Conservation (phyloP, 2,888 invertebrate genomes). For the Phania funesta region DNA sequence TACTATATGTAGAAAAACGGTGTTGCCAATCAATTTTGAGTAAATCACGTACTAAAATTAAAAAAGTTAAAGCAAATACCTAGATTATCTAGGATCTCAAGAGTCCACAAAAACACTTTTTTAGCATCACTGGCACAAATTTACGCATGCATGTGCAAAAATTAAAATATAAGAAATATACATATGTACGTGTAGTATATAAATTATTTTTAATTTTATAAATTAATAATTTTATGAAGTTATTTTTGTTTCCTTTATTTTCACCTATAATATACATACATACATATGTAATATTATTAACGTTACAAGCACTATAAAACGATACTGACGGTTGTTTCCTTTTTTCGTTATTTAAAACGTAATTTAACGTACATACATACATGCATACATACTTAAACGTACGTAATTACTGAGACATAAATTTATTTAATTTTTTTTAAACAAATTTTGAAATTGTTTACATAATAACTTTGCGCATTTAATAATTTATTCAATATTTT, state of each 20-base stretch:
- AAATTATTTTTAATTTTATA: neutral
- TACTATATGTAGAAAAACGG: conserved; percentile 13
- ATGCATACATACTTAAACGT: neutral
- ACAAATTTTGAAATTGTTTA: conserved; percentile 24
- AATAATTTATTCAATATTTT: conserved; percentile 4
- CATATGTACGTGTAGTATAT: neutral
- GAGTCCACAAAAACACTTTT: neutral
- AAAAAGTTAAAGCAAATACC: conserved; percentile 10
- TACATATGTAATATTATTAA: neutral
- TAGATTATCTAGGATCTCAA: neutral
- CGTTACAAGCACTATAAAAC: neutral
- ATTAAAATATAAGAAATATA: neutral
- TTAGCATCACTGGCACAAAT: neutral
- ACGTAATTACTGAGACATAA: neutral
- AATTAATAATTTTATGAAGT: neutral
- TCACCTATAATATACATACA: neutral
- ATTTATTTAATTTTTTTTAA: neutral
- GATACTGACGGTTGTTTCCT: neutral
- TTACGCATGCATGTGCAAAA: neutral
- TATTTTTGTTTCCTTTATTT: neutral
- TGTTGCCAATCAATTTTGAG: conserved; percentile 17
- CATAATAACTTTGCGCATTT: conserved; percentile 3
- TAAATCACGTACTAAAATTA: conserved; percentile 1
- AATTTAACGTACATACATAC: neutral
- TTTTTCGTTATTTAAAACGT: neutral